These are phyloP conservation scores for Parascotia fuliginaria DNA, from an alignment of 2,888 invertebrate species.

Conservation along the genomic window DNA sequence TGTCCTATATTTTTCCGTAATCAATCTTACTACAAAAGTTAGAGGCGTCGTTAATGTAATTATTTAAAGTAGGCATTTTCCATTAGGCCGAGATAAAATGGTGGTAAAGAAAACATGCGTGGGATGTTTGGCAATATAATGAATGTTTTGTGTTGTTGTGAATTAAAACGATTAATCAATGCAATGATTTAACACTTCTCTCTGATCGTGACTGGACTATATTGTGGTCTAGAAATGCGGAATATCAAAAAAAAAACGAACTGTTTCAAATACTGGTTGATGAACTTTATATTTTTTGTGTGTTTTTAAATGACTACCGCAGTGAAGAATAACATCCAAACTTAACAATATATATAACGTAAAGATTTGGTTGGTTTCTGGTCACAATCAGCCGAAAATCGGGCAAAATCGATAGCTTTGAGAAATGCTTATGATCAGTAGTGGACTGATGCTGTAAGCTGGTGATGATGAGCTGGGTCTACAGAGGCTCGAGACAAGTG, in stretches of 20 bases:
- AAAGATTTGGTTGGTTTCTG: too few relatives aligned
- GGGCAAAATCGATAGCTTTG: too few relatives aligned
- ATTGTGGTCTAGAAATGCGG: slow-evolving; percentile 9
- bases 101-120: slow-evolving; percentile 1
- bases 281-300: too few relatives aligned
- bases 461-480: too few relatives aligned
- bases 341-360: too few relatives aligned
- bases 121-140: slow-evolving; percentile 30
- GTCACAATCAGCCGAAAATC: too few relatives aligned
- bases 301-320: too few relatives aligned
- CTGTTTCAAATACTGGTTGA: neutral
- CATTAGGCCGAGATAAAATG: slow-evolving; percentile 1
- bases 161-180: slow-evolving; percentile 45
- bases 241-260: neutral
- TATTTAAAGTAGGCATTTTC: neutral
- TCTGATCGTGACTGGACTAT: slow-evolving; percentile 31
- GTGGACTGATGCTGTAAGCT: too few relatives aligned
- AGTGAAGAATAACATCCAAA: too few relatives aligned
- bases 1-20: neutral
- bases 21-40: neutral
- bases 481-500: too few relatives aligned
- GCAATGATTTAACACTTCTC: slow-evolving; percentile 40
- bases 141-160: slow-evolving; percentile 35
- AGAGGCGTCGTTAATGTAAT: neutral
- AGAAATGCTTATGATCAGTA: too few relatives aligned